Percentiles rank a stretch among this genome's conserved stretches.
Conservation (phyloP, 2,113 vertebrate species). For the Tympanuchus pallidicinctus region DNA sequence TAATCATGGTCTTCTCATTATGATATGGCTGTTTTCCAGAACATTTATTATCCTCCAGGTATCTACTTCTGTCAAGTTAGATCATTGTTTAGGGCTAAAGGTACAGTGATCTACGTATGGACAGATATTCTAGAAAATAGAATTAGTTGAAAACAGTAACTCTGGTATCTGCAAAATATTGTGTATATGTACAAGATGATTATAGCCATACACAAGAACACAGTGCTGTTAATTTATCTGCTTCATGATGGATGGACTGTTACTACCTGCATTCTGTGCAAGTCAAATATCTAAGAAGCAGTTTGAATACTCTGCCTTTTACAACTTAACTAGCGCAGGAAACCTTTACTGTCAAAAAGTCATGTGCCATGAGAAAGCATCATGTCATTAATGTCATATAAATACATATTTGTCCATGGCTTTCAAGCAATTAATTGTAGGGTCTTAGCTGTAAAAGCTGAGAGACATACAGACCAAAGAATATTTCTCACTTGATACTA, state of each 20-base stretch:
- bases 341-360: neutral
- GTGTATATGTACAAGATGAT: rapidly evolving
- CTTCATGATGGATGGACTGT: neutral
- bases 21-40: neutral
- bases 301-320: neutral
- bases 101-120: neutral
- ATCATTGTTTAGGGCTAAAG: neutral
- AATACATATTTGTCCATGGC: neutral
- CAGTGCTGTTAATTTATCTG: neutral
- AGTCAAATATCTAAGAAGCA: neutral
- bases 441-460: neutral
- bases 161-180: neutral
- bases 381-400: neutral
- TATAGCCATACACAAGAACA: neutral
- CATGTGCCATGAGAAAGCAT: neutral
- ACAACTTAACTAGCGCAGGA: neutral
- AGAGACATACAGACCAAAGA: neutral
- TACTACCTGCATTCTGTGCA: neutral
- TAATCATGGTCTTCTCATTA: neutral
- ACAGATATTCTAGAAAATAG: neutral
- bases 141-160: neutral
- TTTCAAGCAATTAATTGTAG: neutral
- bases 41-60: neutral
- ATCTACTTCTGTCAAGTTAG: neutral
- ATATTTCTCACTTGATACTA: neutral